Evolutionary conservation across 2,888 invertebrate species (phyloP), one percentile per base, ranked within the genome.

Genomic region (Lissonota sp.): DNA sequence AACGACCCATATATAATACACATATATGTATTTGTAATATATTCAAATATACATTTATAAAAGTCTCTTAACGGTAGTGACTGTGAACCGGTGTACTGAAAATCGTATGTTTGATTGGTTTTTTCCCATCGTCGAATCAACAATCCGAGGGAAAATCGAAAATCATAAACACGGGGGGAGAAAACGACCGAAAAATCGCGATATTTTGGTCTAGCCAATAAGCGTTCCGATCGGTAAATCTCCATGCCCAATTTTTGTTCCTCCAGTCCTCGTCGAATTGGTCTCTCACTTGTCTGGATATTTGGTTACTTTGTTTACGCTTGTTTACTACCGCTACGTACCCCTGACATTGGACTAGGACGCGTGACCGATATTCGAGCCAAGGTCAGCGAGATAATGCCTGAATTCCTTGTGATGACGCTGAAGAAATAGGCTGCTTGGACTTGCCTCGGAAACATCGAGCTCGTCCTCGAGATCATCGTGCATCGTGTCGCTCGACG

Each of bases 401-500:
- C 76, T 64, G 51, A 67, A 67, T 49, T 84, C 82, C 39, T 84
- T 84, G 14, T 86, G 86, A 42, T 86, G 87, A 14, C 84, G 87
- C 70, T 93, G 93, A 67, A 94, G 91, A 87, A 94, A 94, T 7
- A 94, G 87, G 26, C 93, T 92, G 40, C 88, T 90, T 0, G 91
- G 88, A 26, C 88, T 90, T 7, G 94, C 93, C 0, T 94, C 93
- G 12, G 88, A 86, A 79, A 94, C 94, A 82, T 94, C 94, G 39
- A 94, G 88, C 67, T 94, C 94, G 73, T 94, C 93, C 10, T 94
- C 93, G 26, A 94, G 93, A 76, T 94, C 94, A 44, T 94, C 94
- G 62, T 94, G 93, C 5, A 92, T 91, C 1, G 88, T 88, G 62
- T 93, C 93, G 64, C 93, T 93, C 85, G 93, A 93, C 1, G 90